Percentiles rank a stretch among this genome's conserved stretches.
Conservation (phyloP, 2,888 invertebrate genomes). For the Ellobium chinense region DNA sequence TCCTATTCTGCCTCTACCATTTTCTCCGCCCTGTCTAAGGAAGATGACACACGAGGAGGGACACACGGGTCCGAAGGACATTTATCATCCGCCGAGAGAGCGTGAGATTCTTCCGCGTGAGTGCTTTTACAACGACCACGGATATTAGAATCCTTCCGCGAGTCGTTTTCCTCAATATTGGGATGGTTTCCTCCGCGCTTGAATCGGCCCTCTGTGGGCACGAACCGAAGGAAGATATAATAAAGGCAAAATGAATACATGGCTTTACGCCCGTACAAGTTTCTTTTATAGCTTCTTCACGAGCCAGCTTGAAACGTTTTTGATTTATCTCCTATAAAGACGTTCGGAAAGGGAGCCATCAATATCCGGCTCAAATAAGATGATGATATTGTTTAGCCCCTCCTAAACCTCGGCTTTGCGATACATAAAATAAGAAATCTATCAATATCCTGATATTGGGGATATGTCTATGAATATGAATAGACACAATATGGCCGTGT, state of each 20-base stretch:
- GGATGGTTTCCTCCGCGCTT: slow-evolving; percentile 36
- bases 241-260: slow-evolving; percentile 46
- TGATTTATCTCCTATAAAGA: slow-evolving; percentile 44
- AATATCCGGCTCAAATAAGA: slow-evolving; percentile 17
- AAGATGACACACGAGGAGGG: slow-evolving; percentile 21
- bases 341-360: slow-evolving; percentile 24
- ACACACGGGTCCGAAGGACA: slow-evolving; percentile 25
- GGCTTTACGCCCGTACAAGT: slow-evolving; percentile 40
- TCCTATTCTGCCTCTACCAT: slow-evolving; percentile 11
- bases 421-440: slow-evolving; percentile 40
- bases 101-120: slow-evolving; percentile 41
- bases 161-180: slow-evolving; percentile 46
- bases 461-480: slow-evolving; percentile 27
- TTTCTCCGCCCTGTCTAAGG: slow-evolving; percentile 5
- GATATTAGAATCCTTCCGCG: slow-evolving; percentile 44
- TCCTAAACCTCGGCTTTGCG: slow-evolving; percentile 4
- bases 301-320: slow-evolving; percentile 14
- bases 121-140: slow-evolving; percentile 36
- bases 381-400: slow-evolving; percentile 36
- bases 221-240: slow-evolving; percentile 44
- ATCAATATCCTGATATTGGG: slow-evolving; percentile 31
- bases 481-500: slow-evolving; percentile 33
- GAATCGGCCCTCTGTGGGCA: slow-evolving; percentile 31
- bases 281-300: slow-evolving; percentile 35
- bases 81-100: slow-evolving; percentile 35